Evolutionary conservation across 35 echinoderm and acorn worm species (phyloP), one percentile per base, ranked within the genome.

Genomic region (Patiria miniata): DNA sequence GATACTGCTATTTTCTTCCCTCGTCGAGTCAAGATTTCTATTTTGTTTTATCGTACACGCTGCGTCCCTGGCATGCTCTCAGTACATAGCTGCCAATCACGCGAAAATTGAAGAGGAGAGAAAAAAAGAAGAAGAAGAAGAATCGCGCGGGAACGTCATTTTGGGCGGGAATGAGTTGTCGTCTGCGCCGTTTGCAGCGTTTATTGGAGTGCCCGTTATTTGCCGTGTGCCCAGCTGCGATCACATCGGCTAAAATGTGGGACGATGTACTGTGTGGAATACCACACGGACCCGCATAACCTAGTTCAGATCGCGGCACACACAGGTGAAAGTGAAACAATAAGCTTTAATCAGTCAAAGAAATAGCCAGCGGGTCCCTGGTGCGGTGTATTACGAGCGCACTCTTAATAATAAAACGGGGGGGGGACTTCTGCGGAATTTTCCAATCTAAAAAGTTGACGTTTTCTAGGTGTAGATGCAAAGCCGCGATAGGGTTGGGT

Each of bases 371-470:
- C 18, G 28, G 58, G 19, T 18, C 26, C 65, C 34, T 23, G 65
- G 65, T 30, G 22, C 29, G 42, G 42, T 47, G 42, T 47, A 47
- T 47, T 47, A 47, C 42, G 42, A 6, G 42, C 12, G 42, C 42
- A 12, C 42, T 4, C 42, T 34, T 30, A n/a, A n/a, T 73, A 6
- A 73, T 73, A 73, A 32, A 61, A 19, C 26, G 21, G 26, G 65
- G 65, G 0, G 19, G 19, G 19, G 65, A 73, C 65, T 73, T 73
- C 65, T 73, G 65, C 65, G 65, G 65, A 73, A 73, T 73, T 73
- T 73, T 73, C 65, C 65, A 73, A 73, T 73, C 34, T 73, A 73
- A 73, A 73, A 73, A 73, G 65, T 73, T 73, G 65, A 73, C 21
- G 65, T 73, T 73, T 73, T 73, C 19, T 30, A 73, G 65, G 21